A percentile compares a stretch with the other conserved stretches of the same genome.
Conservation (phyloP, 2,113 vertebrate species). For the Oryctolagus cuniculus region DNA sequence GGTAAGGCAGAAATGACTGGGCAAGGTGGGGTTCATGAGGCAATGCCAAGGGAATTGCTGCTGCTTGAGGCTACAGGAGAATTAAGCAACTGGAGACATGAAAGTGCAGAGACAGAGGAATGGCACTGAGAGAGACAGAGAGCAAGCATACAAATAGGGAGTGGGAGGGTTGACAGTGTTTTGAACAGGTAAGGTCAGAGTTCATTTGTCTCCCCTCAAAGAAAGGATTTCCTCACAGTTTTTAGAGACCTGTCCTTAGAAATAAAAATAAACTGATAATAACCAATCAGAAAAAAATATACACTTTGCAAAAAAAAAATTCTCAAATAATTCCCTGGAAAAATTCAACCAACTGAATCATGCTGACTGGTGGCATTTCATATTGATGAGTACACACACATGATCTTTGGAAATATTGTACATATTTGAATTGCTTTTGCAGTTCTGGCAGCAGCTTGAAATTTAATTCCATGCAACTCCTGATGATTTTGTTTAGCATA, state of each 20-base stretch:
- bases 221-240: constrained; percentile 6
- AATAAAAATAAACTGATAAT: constrained; percentile 62
- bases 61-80: not conserved
- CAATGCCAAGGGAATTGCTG: not conserved
- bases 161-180: not conserved
- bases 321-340: constrained; percentile 54
- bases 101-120: not conserved
- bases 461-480: constrained; percentile 65
- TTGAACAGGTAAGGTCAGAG: not conserved
- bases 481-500: constrained; percentile 69
- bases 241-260: not conserved
- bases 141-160: not conserved
- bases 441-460: constrained; percentile 54
- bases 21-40: not conserved
- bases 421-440: constrained; percentile 44
- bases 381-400: constrained; percentile 43
- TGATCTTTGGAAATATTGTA: constrained; percentile 48
- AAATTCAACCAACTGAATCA: constrained; percentile 42
- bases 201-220: constrained; percentile 47
- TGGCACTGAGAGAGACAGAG: not conserved
- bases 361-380: constrained; percentile 46
- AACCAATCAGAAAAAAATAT: constrained; percentile 36
- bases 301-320: constrained; percentile 3
- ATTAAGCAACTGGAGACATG: not conserved
- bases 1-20: not conserved